Base-by-base conservation (phyloP, 2,888 invertebrate genomes). In the Dyspetes luteomarginatus region DNA sequence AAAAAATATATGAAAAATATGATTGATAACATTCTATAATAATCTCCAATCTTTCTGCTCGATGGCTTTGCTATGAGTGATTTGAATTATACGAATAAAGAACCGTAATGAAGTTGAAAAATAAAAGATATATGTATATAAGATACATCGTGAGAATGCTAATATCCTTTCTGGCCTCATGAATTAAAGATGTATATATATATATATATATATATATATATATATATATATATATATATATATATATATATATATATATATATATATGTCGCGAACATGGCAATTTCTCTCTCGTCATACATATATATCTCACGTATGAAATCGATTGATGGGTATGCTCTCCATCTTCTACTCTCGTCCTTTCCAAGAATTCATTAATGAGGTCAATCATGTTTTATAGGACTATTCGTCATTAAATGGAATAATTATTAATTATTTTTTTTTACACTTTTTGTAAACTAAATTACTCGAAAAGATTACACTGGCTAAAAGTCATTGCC, bases 161-260 rank as follows among this genome's bases (percentile, higher is more conserved):
- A 60, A 67, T 71, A 43, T 56, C 19, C 24, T 3, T 65, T 12
- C 48, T 17, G 1, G 17, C 4, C 9, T 78, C 72, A 78, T 72
- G 71, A 78, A 78, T 78, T 58, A 67, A 78, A 67, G 58, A 78
- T 76, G 24, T 36, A 36, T n/a, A n/a, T n/a, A n/a, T n/a, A n/a
- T n/a, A n/a, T n/a, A n/a, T n/a, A n/a, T n/a, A n/a, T n/a, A n/a
- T n/a, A n/a, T n/a, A n/a, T n/a, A n/a, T n/a, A n/a, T n/a, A n/a
- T n/a, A n/a, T n/a, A n/a, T n/a, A n/a, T n/a, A n/a, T n/a, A n/a
- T n/a, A n/a, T n/a, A n/a, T n/a, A n/a, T n/a, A n/a, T n/a, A n/a
- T n/a, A n/a, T n/a, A n/a, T n/a, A n/a, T n/a, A n/a, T n/a, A n/a
- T n/a, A n/a, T n/a, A n/a, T n/a, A n/a, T n/a, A n/a, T n/a, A n/a